Evolutionary conservation across 2,888 invertebrate genomes (phyloP), one percentile per base, ranked within the genome.

Genomic region (Sarcophaga carnaria): DNA sequence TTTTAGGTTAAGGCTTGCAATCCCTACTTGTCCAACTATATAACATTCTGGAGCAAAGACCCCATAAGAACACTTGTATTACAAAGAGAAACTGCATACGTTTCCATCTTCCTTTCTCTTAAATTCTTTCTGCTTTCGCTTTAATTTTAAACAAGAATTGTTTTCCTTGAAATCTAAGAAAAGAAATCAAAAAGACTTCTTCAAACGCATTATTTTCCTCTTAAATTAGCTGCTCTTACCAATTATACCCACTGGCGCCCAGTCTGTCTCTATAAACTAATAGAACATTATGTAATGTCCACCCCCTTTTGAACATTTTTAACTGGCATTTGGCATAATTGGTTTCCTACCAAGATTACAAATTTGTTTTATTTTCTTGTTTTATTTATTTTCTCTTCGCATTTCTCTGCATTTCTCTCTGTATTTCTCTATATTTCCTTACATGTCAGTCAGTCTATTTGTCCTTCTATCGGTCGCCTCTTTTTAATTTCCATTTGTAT

Each of bases 301-400:
- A 14, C 37, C 37, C 14, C 49, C 10, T 54, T 71, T 63, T 54
- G 22, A n/a, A 20, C 5, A 20, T 62, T 49, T 49, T 49, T 12
- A 20, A 17, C 20, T 54, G 69, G 49, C 69, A 74, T 59, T 74
- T 80, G 45, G 11, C 60, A 45, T 63, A 75, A 81, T 75, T 81
- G 75, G 49, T 75, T 81, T 75, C n/a, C 49, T 69, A 17, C 49
- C 60, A 69, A 27, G 49, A 69, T 47, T 27, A 60, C 12, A 66
- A 17, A 27, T 76, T 66, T 66, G 8, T 20, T 45, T 20, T 11
- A n/a, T 47, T 69, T 69, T 22, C 69, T 37, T 47, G 5, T 47
- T 47, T 14, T 22, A 22, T 49, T 10, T 37, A 8, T 49, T 70
- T 54, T 49, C 20, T 54, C 20, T 54, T 27, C 12, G 1, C 14